These are phyloP conservation scores for Papilio demoleus DNA, from an alignment of 2,888 invertebrate genomes.

Conservation along the genomic window DNA sequence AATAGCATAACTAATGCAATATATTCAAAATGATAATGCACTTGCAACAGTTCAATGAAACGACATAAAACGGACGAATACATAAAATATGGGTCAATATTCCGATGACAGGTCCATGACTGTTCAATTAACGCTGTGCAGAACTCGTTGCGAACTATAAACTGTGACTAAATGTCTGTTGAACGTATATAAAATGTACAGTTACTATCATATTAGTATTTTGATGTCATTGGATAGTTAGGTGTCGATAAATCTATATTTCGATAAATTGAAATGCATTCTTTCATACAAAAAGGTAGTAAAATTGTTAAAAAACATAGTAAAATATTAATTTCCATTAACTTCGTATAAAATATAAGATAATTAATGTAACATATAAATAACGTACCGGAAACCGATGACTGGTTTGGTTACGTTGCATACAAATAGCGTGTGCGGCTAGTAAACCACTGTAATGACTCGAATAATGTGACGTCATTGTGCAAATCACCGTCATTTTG, in stretches of 20 bases:
- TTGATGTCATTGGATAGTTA: background rate
- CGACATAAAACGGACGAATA: constrained; percentile 46
- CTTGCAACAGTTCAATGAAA: constrained; percentile 6
- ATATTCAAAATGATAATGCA: background rate
- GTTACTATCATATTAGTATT: background rate
- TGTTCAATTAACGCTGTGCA: constrained; percentile 54
- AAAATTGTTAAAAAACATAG: no score
- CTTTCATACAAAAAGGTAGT: no score
- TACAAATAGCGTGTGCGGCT: background rate
- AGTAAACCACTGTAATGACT: constrained; percentile 17
- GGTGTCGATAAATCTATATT: background rate
- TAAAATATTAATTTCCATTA: background rate
- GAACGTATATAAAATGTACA: background rate
- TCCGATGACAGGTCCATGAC: constrained; percentile 55
- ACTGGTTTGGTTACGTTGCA: constrained; percentile 10
- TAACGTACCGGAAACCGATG: constrained; percentile 19
- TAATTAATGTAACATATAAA: constrained; percentile 15
- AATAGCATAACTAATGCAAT: no score
- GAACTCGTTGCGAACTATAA: constrained; percentile 33
- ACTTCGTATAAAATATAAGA: constrained; percentile 10
- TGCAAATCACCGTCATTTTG: constrained; percentile 10
- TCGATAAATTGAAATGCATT: background rate
- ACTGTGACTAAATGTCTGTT: constrained; percentile 9
- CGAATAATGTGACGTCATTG: constrained; percentile 19
- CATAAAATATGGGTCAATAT: constrained; percentile 61